Base-by-base conservation (phyloP, 2,113 vertebrate species). In the Pteronura brasiliensis region DNA sequence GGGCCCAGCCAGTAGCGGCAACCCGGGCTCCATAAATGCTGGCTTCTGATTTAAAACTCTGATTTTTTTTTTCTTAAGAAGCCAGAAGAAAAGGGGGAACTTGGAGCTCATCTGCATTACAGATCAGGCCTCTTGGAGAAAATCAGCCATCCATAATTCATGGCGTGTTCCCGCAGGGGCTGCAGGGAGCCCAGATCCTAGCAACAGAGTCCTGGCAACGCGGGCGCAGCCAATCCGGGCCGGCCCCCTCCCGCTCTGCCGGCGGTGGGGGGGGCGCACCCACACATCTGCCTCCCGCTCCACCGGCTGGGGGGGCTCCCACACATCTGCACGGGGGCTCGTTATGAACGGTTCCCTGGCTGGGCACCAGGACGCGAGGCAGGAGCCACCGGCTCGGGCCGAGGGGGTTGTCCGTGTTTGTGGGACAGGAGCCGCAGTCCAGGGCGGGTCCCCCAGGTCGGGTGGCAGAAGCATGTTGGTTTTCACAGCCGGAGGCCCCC, bases 81-180 rank as follows among this genome's bases (percentile, higher is more conserved):
- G 98, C 98, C 97, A 98, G 97, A 98, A 98, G 98, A 99, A 98
- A 98, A 97, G 97, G 97, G 96, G 95, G 91, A 97, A 71, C 96
- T 96, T 88, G 97, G 97, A 97, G 98, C 99, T 99, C 99, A 99
- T 99, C 99, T 99, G 99, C 99, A 99, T 99, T 98, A 99, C 99
- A 99, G 99, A 99, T 99, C 99, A 99, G 99, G 98, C 97, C 98
- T 98, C 98, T 99, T 98, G 93, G 97, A 99, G 99, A 99, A 99
- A 99, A 99, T 98, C 99, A 98, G 97, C 98, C 99, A 99, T 99
- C 99, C 99, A 99, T 99, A 99, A 99, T 99, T 99, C 99, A 99
- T 99, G 97, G 98, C 98, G 98, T 98, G 99, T 98, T 99, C 99
- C 99, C 99, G 99, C 98, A 85, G 99, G 99, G 99, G 98, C 98